These are phyloP conservation scores for Eupithecia dodoneata DNA, from an alignment of 2,888 invertebrate genomes.

Conservation along the genomic window DNA sequence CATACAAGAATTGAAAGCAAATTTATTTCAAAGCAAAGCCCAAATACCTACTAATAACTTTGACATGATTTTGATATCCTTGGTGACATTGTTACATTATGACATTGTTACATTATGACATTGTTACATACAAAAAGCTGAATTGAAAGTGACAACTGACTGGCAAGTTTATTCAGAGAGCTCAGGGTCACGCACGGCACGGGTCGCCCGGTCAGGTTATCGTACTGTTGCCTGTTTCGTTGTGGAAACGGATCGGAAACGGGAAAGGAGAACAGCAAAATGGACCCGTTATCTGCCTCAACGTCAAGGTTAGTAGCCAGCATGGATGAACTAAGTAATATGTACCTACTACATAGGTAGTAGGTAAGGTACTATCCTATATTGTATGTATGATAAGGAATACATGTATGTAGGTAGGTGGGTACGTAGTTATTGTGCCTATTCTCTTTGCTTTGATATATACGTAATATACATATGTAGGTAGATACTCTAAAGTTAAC, in stretches of 20 bases:
- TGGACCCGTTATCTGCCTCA: conserved; percentile 27
- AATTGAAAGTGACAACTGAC: not conserved
- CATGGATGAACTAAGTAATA: too few relatives aligned
- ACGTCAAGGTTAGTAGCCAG: conserved; percentile 35
- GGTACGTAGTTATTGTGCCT: too few relatives aligned
- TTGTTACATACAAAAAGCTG: not conserved
- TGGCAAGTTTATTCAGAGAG: not conserved
- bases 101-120: too few relatives aligned
- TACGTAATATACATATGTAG: too few relatives aligned
- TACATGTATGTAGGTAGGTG: too few relatives aligned
- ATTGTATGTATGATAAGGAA: too few relatives aligned
- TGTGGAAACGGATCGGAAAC: conserved; percentile 35
- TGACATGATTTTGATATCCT: not conserved
- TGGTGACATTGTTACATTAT: not conserved
- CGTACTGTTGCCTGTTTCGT: conserved; percentile 23
- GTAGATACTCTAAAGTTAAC: too few relatives aligned
- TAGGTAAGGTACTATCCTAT: too few relatives aligned
- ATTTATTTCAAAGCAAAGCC: not conserved
- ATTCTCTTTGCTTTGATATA: too few relatives aligned
- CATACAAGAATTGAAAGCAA: not conserved
- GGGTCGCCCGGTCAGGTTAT: not conserved
- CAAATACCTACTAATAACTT: not conserved
- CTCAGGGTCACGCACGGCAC: not conserved
- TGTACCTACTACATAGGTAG: too few relatives aligned
- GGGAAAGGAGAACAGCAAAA: conserved; percentile 15